A percentile compares a stretch with the other conserved stretches of the same genome.
Evolutionary conservation across 1,140 invertebrate genomes (phyloP).

Genomic region (Platyscapa corneri): DNA sequence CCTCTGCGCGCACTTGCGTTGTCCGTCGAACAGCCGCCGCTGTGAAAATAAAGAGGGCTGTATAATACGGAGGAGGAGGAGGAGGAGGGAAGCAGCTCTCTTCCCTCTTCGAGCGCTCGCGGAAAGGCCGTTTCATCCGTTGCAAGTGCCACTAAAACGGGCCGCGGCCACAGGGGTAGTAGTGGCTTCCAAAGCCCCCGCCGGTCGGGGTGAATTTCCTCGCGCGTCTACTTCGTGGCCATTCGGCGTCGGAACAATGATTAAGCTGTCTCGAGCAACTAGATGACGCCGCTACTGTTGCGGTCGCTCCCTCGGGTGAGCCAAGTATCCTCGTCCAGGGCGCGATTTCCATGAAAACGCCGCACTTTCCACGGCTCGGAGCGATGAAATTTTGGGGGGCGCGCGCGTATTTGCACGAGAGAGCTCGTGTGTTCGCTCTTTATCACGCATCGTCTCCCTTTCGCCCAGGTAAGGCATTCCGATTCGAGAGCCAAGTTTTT

Average conservation of each 20-base stretch:
- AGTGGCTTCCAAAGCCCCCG: background rate
- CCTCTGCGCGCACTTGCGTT: background rate
- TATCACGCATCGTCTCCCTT: background rate
- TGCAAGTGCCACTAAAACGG: slow-evolving; percentile 24
- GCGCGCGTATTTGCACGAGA: background rate
- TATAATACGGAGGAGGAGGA: background rate
- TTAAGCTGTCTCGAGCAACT: slow-evolving; percentile 2
- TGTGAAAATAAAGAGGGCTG: background rate
- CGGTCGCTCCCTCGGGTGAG: too few relatives aligned
- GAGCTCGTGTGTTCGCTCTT: background rate
- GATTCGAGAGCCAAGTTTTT: background rate
- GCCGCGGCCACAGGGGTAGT: background rate
- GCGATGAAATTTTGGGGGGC: background rate
- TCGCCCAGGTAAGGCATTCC: slow-evolving; percentile 3
- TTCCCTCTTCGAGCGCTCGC: background rate
- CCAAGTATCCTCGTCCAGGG: background rate
- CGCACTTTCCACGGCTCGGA: background rate
- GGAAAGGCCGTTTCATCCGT: slow-evolving; percentile 6
- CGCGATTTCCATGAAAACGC: background rate
- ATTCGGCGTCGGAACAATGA: slow-evolving; percentile 30
- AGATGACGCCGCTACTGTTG: too few relatives aligned
- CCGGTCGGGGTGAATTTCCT: slow-evolving; percentile 11
- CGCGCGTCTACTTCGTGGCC: background rate
- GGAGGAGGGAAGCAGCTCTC: background rate
- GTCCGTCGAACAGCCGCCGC: background rate